phyloP scores from a whole-genome alignment of 2,888 invertebrate genomes.

The Frankliniella fusca region DNA sequence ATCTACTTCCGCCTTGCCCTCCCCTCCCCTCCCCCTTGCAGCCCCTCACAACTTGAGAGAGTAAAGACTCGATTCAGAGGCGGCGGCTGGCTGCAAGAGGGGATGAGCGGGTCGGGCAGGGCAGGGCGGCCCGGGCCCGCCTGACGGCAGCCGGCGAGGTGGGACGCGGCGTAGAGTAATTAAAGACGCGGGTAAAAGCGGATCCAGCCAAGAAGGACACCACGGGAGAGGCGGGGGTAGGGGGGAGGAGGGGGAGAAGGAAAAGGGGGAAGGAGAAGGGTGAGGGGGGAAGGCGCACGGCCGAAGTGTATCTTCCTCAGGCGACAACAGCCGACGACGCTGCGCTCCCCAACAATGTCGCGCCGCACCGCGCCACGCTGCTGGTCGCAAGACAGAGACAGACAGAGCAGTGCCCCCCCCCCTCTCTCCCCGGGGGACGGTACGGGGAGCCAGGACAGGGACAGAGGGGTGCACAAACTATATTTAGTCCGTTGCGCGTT shows the following conservation, averaged over 20 bases:
- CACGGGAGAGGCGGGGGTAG: constrained; percentile 33
- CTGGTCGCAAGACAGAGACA: neutral
- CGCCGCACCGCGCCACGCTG: neutral
- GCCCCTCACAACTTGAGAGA: neutral
- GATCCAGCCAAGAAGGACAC: constrained; percentile 43
- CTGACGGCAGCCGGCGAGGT: constrained; percentile 36
- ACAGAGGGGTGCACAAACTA: neutral
- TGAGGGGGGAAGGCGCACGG: neutral
- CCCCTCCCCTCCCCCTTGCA: neutral
- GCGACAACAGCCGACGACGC: neutral
- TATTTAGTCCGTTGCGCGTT: neutral
- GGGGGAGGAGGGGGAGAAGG: constrained; percentile 27
- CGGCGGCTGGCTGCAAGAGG: neutral
- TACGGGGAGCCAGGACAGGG: neutral
- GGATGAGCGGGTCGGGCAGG: neutral
- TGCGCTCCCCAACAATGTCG: neutral
- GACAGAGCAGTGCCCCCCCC: no score
- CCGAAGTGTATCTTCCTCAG: neutral
- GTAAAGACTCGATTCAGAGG: neutral
- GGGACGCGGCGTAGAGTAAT: neutral
- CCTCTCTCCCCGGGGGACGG: no score
- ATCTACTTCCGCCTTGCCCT: neutral
- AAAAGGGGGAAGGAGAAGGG: constrained; percentile 22
- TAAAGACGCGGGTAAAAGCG: constrained; percentile 43
- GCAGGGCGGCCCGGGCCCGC: neutral